phyloP scores from a whole-genome alignment of 2,113 vertebrate species.

The Heteronetta atricapilla region DNA sequence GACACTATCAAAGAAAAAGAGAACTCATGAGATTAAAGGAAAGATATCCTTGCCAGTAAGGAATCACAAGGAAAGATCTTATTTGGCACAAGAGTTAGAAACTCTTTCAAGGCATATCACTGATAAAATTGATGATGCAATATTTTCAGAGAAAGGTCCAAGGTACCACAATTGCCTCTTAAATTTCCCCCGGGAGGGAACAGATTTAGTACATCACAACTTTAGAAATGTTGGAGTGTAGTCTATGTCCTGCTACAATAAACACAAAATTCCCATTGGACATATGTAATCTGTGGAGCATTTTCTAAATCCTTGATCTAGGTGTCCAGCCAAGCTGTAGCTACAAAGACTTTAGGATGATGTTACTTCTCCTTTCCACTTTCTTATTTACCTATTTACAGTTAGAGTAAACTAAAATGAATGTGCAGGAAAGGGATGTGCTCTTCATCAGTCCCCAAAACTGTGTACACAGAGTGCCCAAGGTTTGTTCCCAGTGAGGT shows the following conservation, averaged over 20 bases:
- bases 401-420: not conserved
- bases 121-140: not conserved
- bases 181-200: not conserved
- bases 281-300: not conserved
- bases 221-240: not conserved
- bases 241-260: not conserved
- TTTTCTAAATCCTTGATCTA: not conserved
- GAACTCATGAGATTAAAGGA: not conserved
- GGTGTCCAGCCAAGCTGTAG: not conserved
- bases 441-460: not conserved
- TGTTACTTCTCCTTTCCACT: not conserved
- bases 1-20: not conserved
- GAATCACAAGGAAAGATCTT: not conserved
- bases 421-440: not conserved
- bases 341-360: not conserved
- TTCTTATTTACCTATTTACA: not conserved
- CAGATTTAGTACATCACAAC: not conserved
- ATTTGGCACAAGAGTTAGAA: not conserved
- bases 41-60: not conserved
- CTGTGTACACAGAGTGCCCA: fast-evolving
- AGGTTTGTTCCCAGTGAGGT: not conserved
- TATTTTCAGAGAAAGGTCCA: not conserved
- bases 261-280: not conserved
- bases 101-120: not conserved
- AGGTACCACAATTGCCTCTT: not conserved